Conservation (phyloP, 2,888 invertebrate species). For the Platycheirus albimanus region DNA sequence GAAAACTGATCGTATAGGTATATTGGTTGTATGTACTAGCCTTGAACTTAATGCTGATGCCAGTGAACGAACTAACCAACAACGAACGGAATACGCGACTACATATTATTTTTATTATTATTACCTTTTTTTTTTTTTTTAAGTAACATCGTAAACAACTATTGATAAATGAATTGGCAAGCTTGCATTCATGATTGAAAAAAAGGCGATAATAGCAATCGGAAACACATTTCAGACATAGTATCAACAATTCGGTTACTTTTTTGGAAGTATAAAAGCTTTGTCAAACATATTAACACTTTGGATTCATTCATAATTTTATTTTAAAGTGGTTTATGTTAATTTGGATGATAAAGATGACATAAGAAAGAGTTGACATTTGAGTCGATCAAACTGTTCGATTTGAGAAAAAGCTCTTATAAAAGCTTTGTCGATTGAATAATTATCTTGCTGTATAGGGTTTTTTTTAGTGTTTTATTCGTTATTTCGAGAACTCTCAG, state of each 20-base stretch:
- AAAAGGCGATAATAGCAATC: not conserved
- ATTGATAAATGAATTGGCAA: conserved; percentile 21
- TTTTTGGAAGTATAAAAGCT: not conserved
- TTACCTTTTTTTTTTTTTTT: not conserved
- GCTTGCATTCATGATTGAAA: conserved; percentile 23
- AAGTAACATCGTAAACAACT: conserved; percentile 24
- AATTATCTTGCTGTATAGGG: too few relatives aligned
- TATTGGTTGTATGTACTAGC: conserved; percentile 51
- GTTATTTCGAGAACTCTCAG: too few relatives aligned
- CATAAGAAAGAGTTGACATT: too few relatives aligned
- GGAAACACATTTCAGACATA: not conserved
- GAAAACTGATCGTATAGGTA: conserved; percentile 39
- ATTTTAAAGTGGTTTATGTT: too few relatives aligned
- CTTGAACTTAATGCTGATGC: conserved; percentile 63
- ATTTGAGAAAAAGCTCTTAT: too few relatives aligned
- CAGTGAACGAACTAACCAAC: conserved; percentile 38
- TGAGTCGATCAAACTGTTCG: too few relatives aligned
- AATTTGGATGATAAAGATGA: too few relatives aligned
- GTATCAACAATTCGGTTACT: not conserved
- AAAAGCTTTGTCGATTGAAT: too few relatives aligned
- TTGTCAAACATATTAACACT: not conserved
- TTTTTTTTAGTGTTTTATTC: too few relatives aligned
- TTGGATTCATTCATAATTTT: conserved; percentile 22
- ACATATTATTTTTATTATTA: not conserved
- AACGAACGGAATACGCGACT: not conserved